Evolutionary conservation across 2,888 invertebrate genomes (phyloP), one percentile per base, ranked within the genome.

Genomic region (Parnassius glacialis): DNA sequence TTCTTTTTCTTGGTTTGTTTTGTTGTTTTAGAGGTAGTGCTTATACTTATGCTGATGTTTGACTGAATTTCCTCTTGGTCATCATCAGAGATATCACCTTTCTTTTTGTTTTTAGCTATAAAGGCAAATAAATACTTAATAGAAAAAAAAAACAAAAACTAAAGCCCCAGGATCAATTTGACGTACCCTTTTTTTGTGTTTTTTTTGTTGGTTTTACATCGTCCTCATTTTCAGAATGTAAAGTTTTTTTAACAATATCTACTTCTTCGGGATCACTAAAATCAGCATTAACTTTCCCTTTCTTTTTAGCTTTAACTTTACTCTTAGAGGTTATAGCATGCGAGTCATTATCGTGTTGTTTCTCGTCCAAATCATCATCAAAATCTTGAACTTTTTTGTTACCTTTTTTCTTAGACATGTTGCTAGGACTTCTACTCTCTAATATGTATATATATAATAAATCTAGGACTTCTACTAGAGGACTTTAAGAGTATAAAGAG

Each of bases 361-460:
- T 89, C 34, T 87, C 85, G 57, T 92, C 92, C 54, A 92, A 81
- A 59, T 93, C 93, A 34, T 93, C 92, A 52, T 93, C 93, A 1
- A 92, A 74, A 66, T 92, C 92, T 74, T 90, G 88, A 70, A 91
- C 93, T 74, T 94, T 94, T 74, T 93, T 94, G 67, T 85, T 89
- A 60, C 92, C 92, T 66, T 88, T 92, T 80, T 92, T 93, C 76
- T 94, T 94, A 9, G 94, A 94, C 94, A 94, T 94, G 34, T 34
- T 34, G 34, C 5, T 34, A 34, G 34, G 34, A 34, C 34, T 34
- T 34, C 34, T 34, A 34, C 7, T 34, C 34, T 7, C 5, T 5
- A 7, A 34, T 20, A 20, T 20, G 2, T 20, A 20, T 20, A 20
- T 20, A 20, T 20, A 20, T 20, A 20, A 20, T 20, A 20, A 20